These are phyloP conservation scores for Rhodeus uyekii DNA, from an alignment of 2,797 vertebrate species.

Conservation along the genomic window DNA sequence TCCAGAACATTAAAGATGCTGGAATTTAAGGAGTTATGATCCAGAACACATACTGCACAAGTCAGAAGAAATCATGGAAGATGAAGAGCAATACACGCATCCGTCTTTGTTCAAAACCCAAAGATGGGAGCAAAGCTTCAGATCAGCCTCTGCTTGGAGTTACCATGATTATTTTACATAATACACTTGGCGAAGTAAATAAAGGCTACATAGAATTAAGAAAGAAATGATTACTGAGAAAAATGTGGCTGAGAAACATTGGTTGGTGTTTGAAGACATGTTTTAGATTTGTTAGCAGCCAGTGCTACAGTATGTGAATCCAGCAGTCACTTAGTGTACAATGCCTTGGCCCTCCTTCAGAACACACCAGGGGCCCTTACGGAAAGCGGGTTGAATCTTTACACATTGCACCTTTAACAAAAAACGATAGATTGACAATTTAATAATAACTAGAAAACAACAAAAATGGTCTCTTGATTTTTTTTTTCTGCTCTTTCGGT, in stretches of 20 bases:
- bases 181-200: constrained; percentile 56
- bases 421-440: constrained; percentile 45
- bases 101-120: constrained; percentile 43
- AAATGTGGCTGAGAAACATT: constrained; percentile 9
- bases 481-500: neutral
- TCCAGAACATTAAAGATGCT: neutral
- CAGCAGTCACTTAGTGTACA: constrained; percentile 52
- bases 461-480: constrained; percentile 20
- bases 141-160: constrained; percentile 18
- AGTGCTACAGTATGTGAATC: constrained; percentile 66
- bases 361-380: constrained; percentile 38
- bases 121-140: constrained; percentile 48
- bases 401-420: constrained; percentile 53
- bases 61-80: constrained; percentile 25
- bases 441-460: constrained; percentile 37
- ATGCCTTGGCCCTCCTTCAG: constrained; percentile 24
- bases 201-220: constrained; percentile 51
- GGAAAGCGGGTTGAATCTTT: constrained; percentile 42
- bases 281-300: constrained; percentile 67
- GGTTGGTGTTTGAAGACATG: constrained; percentile 15
- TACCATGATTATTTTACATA: constrained; percentile 60
- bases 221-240: constrained; percentile 40
- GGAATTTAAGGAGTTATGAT: constrained; percentile 24
- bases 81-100: constrained; percentile 36
- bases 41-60: constrained; percentile 42